Evolutionary conservation across 2,797 vertebrate genomes (phyloP).

Genomic region (Amblyraja radiata): DNA sequence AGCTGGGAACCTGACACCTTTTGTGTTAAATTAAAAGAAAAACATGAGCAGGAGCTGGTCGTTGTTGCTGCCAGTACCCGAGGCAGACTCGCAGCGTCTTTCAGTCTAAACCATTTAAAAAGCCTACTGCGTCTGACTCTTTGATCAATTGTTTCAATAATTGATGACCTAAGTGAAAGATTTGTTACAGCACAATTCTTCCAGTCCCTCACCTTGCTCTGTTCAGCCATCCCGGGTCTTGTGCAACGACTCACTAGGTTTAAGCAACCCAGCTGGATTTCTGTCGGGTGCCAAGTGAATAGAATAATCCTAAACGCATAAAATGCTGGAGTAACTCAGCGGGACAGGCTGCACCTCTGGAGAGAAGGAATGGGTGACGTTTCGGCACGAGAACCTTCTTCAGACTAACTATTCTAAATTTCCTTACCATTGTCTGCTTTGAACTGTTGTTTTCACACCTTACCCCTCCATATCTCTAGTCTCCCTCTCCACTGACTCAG

Average conservation of each 20-base stretch:
- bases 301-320: not conserved
- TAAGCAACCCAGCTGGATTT: not conserved
- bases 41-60: not conserved
- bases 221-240: not conserved
- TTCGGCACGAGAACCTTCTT: too few relatives aligned
- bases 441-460: too few relatives aligned
- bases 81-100: not conserved
- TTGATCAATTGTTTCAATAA: conserved; percentile 2
- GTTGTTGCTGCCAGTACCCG: not conserved
- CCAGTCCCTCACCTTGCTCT: not conserved
- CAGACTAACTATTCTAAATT: too few relatives aligned
- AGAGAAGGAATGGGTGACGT: too few relatives aligned
- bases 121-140: not conserved
- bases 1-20: not conserved
- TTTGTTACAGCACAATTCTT: not conserved
- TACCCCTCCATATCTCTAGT: too few relatives aligned
- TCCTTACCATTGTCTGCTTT: too few relatives aligned
- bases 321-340: too few relatives aligned
- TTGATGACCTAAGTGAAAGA: not conserved
- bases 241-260: not conserved
- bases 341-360: too few relatives aligned
- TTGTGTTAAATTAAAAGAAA: not conserved
- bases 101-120: not conserved
- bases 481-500: too few relatives aligned
- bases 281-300: not conserved